phyloP scores from a whole-genome alignment of 2,888 invertebrate genomes.

The Synergus laeviventris region DNA sequence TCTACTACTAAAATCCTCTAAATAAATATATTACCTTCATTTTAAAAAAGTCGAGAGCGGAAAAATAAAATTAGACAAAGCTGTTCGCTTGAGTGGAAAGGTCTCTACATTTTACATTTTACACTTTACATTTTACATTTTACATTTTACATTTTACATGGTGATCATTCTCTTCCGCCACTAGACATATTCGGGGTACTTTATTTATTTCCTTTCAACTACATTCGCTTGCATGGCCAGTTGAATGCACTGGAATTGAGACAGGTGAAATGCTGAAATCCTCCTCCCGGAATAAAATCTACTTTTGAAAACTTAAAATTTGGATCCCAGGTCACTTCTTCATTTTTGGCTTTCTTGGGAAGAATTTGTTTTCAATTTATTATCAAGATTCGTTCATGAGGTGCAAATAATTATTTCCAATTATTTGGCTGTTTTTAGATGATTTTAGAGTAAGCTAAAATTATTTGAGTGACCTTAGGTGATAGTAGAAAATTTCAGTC shows the following conservation, averaged over 20 bases:
- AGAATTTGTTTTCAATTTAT: neutral
- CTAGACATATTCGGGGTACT: neutral
- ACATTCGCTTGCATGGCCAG: neutral
- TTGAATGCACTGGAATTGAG: constrained; percentile 3
- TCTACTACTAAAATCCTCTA: neutral
- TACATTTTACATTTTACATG: constrained; percentile 12
- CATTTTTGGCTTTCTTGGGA: neutral
- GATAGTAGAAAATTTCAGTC: too few species aligned
- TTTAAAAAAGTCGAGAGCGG: neutral
- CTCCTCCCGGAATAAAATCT: constrained; percentile 22
- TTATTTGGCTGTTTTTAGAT: too few species aligned
- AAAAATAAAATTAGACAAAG: neutral
- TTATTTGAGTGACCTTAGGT: too few species aligned
- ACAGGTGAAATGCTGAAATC: constrained; percentile 19
- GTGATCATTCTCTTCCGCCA: constrained; percentile 9
- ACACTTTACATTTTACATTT: neutral
- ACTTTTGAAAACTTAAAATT: neutral
- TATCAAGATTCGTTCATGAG: too few species aligned
- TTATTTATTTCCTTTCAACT: constrained; percentile 18
- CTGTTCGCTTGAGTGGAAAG: constrained; percentile 6
- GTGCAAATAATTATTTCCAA: too few species aligned
- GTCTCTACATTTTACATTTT: neutral
- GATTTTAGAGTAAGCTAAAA: too few species aligned
- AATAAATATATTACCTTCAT: neutral
- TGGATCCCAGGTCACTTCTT: neutral